These are phyloP conservation scores for Chamaetylas fuelleborni DNA, from an alignment of 2,113 vertebrate genomes.

Conservation along the genomic window DNA sequence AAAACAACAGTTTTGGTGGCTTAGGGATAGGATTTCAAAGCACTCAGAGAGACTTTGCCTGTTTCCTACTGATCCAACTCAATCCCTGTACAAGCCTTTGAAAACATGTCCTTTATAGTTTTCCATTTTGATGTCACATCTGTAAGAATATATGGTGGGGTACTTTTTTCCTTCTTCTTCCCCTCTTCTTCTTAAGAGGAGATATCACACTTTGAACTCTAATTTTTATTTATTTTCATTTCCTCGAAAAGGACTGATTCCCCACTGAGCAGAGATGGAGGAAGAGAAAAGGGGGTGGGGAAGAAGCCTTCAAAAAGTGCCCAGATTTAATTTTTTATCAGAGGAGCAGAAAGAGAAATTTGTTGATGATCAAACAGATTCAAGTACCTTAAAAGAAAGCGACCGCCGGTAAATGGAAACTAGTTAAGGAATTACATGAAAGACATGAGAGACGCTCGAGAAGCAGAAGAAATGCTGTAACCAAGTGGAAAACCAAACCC, in stretches of 20 bases:
- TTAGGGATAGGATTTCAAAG: background rate
- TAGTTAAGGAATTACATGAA: constrained; percentile 59
- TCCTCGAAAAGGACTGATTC: constrained; percentile 52
- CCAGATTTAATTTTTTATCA: constrained; percentile 68
- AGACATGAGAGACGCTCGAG: background rate
- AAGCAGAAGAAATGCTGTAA: background rate
- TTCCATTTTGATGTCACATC: constrained; percentile 68
- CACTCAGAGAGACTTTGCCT: background rate
- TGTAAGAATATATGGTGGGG: constrained; percentile 35
- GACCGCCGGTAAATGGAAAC: background rate
- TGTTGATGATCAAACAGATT: constrained; percentile 70
- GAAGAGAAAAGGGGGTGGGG: background rate
- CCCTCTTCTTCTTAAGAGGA: constrained; percentile 10
- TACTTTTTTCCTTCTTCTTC: background rate
- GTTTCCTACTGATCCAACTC: constrained; percentile 32
- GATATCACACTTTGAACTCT: constrained; percentile 31
- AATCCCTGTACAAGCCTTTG: background rate
- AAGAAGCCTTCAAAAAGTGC: constrained; percentile 55
- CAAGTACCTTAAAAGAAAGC: constrained; percentile 33
- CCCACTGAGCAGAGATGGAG: background rate
- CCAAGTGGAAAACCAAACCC: constrained; percentile 3
- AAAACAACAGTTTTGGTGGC: background rate
- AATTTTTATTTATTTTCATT: constrained; percentile 67
- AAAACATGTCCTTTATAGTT: constrained; percentile 63
- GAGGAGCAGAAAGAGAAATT: constrained; percentile 54